A percentile compares a stretch with the other conserved stretches of the same genome.
These are phyloP conservation scores for Lontra canadensis DNA, from an alignment of 2,113 vertebrate species.

Conservation along the genomic window DNA sequence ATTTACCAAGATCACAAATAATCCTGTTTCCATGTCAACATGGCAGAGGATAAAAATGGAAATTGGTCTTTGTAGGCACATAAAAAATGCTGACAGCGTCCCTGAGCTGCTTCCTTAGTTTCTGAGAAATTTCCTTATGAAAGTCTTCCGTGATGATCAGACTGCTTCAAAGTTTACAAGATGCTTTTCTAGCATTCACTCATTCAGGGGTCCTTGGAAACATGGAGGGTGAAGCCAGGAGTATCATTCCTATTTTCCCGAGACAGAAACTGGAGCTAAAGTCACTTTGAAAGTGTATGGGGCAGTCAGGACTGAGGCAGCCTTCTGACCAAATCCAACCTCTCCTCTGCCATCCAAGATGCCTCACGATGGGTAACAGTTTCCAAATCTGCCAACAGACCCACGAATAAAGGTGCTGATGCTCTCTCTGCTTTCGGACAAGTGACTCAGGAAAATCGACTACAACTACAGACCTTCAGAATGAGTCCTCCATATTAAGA, in stretches of 20 bases:
- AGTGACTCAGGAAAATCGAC: background rate
- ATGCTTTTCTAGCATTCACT: background rate
- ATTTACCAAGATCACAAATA: background rate
- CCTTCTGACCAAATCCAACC: background rate
- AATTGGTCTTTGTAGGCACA: background rate
- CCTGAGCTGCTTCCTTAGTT: background rate
- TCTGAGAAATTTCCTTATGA: background rate
- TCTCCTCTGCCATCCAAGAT: background rate
- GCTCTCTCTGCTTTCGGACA: background rate
- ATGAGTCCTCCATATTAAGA: background rate
- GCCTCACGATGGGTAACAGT: background rate
- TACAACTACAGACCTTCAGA: background rate
- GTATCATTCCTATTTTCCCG: background rate
- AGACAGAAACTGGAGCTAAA: background rate
- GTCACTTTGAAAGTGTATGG: background rate
- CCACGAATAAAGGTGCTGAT: background rate
- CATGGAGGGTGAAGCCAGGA: background rate
- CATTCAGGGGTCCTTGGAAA: background rate
- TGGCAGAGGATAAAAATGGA: background rate
- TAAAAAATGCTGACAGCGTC: background rate
- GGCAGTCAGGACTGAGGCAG: background rate
- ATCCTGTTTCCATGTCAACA: background rate
- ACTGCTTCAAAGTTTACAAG: background rate
- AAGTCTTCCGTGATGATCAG: background rate
- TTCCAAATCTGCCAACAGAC: background rate